Evolutionary conservation across 2,888 invertebrate species (phyloP).

Genomic region (Lycophotia porphyrea): DNA sequence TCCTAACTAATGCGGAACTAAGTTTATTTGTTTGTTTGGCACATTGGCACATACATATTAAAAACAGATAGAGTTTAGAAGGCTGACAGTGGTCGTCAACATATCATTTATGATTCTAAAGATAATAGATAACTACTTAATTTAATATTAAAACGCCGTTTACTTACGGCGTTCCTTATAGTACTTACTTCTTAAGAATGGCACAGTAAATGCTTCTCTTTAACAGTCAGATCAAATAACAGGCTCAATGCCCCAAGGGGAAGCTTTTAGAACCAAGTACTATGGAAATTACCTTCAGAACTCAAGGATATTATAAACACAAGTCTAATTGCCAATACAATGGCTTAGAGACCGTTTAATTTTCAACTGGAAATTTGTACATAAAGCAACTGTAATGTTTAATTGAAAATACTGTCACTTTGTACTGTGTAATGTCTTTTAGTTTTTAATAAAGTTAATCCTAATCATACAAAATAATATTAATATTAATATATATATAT

Average conservation of each 20-base stretch:
- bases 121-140: background rate
- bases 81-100: too few species aligned
- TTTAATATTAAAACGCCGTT: background rate
- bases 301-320: conserved; percentile 56
- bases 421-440: too few species aligned
- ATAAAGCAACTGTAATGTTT: background rate
- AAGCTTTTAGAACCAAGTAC: conserved; percentile 57
- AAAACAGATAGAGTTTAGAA: too few species aligned
- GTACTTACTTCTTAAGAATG: background rate
- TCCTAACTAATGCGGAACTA: too few species aligned
- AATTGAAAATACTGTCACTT: conserved; percentile 7
- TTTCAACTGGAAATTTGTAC: conserved; percentile 13
- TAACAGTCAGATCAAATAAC: conserved; percentile 50
- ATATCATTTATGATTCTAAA: background rate
- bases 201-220: conserved; percentile 18
- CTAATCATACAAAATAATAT: too few species aligned
- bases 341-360: conserved; percentile 45
- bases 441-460: background rate
- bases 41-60: too few species aligned
- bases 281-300: conserved; percentile 57
- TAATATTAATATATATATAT: too few species aligned
- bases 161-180: background rate
- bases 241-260: conserved; percentile 33
- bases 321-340: conserved; percentile 51
- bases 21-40: too few species aligned